A percentile compares a stretch with the other conserved stretches of the same genome.
phyloP scores from a whole-genome alignment of 2,888 invertebrate species.

The Tetanocera ferruginea region DNA sequence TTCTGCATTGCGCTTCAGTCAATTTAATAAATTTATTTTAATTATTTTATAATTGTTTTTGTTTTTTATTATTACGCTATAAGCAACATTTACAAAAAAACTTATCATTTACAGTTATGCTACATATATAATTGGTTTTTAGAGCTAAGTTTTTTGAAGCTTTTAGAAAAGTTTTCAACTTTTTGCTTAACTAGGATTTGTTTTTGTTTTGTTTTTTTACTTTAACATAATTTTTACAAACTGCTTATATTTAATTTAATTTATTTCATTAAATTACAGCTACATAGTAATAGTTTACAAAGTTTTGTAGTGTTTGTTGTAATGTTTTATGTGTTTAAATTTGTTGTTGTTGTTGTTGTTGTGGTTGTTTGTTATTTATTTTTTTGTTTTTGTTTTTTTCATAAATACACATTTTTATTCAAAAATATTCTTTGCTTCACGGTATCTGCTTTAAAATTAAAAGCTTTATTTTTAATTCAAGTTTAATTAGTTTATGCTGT shows the following conservation, averaged over 20 bases:
- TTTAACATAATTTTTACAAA: slow-evolving; percentile 22
- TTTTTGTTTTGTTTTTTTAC: background rate
- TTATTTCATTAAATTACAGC: slow-evolving; percentile 10
- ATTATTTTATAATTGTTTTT: background rate
- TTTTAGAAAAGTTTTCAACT: slow-evolving; percentile 27
- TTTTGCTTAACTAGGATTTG: background rate
- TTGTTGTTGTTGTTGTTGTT: background rate
- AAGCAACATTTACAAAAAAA: slow-evolving; percentile 18
- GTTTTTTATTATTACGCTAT: background rate
- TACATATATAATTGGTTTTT: background rate
- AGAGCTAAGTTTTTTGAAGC: slow-evolving; percentile 5
- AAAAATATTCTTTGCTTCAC: background rate
- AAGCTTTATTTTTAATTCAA: slow-evolving; percentile 5
- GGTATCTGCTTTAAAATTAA: background rate
- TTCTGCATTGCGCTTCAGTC: background rate
- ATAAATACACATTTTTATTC: background rate
- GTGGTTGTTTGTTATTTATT: background rate
- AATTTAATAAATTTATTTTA: background rate
- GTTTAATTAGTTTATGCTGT: background rate
- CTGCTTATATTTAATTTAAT: background rate
- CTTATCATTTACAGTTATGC: background rate
- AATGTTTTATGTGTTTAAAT: background rate
- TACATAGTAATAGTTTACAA: background rate
- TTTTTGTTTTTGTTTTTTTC: background rate
- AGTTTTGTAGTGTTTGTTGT: background rate